phyloP scores from a whole-genome alignment of 2,888 invertebrate species.

The Dioctria rufipes region DNA sequence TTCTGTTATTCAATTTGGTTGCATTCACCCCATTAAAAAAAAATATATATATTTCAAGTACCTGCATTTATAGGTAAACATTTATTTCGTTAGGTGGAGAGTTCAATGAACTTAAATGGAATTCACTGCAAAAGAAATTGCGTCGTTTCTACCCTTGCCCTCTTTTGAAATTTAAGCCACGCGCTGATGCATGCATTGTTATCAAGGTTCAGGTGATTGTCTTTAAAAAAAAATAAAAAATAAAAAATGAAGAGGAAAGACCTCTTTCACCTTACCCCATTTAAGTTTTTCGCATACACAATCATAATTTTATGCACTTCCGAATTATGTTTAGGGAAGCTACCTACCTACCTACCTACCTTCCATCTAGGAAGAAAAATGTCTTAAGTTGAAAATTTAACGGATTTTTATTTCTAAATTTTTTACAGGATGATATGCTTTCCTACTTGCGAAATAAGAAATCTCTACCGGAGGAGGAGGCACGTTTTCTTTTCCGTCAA shows the following conservation, averaged over 20 bases:
- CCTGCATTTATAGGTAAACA: conserved; percentile 29
- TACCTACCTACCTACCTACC: background rate
- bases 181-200: conserved; percentile 33
- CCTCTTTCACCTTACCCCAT: conserved; percentile 22
- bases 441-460: conserved; percentile 88
- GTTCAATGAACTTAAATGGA: conserved; percentile 35
- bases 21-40: background rate
- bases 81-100: background rate
- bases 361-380: background rate
- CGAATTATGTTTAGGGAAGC: background rate
- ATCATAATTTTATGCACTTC: conserved; percentile 29
- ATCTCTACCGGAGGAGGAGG: conserved; percentile 86
- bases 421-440: conserved; percentile 86
- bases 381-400: conserved; percentile 18
- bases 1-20: background rate
- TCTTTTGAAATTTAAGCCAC: conserved; percentile 12
- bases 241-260: background rate
- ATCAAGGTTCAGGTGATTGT: conserved; percentile 19
- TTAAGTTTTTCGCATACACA: conserved; percentile 25
- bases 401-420: conserved; percentile 2
- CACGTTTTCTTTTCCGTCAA: conserved; percentile 85
- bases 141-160: conserved; percentile 29
- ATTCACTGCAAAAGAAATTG: conserved; percentile 25
- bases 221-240: conserved; percentile 1
- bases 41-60: background rate